phyloP scores from a whole-genome alignment of 2,113 vertebrate species.

The Crotophaga sulcirostris region DNA sequence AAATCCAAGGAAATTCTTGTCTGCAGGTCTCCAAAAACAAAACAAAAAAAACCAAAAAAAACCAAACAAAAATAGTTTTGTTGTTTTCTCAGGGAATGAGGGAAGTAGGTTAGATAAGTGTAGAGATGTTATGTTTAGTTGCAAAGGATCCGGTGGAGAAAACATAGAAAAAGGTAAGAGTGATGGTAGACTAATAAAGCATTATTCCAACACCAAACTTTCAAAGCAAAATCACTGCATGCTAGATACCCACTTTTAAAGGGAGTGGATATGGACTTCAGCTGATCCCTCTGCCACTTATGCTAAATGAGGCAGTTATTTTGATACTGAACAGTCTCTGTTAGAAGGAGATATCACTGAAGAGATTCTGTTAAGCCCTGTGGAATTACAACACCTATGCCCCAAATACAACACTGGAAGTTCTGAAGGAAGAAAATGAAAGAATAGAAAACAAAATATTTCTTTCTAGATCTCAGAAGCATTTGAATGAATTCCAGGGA shows the following conservation, averaged over 20 bases:
- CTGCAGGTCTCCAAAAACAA: not conserved
- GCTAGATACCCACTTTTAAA: not conserved
- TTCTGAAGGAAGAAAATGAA: not conserved
- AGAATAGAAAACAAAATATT: not conserved
- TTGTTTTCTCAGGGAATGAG: not conserved
- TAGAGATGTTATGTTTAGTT: not conserved
- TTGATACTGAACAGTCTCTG: not conserved
- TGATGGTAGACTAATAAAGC: not conserved
- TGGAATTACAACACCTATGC: not conserved
- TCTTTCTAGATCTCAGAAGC: not conserved
- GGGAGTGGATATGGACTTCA: not conserved
- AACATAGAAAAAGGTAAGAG: not conserved
- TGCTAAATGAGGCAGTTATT: not conserved
- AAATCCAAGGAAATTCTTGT: not conserved
- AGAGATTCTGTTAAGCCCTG: not conserved
- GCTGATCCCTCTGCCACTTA: not conserved
- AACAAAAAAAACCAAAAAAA: too few species aligned
- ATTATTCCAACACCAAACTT: not conserved
- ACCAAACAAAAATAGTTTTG: too few species aligned
- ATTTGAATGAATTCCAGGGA: not conserved
- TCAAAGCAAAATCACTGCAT: not conserved
- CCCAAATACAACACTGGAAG: not conserved
- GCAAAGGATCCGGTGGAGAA: not conserved
- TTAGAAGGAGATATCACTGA: not conserved
- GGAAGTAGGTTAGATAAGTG: not conserved